These are phyloP conservation scores for Neoaliturus tenellus DNA, from an alignment of 2,888 invertebrate genomes.

Conservation along the genomic window DNA sequence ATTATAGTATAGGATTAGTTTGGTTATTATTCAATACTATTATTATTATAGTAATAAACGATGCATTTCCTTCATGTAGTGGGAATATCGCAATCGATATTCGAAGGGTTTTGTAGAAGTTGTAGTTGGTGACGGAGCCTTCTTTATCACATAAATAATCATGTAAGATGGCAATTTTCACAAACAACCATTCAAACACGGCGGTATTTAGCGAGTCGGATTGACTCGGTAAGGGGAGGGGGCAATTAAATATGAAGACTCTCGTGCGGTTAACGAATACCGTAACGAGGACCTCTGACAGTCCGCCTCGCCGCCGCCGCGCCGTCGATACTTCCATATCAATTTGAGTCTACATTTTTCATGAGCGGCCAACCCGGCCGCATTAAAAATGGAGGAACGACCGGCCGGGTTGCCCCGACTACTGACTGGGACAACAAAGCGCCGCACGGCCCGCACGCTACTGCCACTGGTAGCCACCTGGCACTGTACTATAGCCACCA, in stretches of 20 bases:
- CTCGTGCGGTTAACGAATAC: slow-evolving; percentile 6
- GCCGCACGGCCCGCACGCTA: too few relatives aligned
- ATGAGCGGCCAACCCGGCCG: background rate
- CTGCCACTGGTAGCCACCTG: background rate
- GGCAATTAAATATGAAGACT: background rate
- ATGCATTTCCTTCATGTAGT: too few relatives aligned
- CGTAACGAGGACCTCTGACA: background rate
- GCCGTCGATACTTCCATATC: slow-evolving; percentile 20
- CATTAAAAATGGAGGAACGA: slow-evolving; percentile 33
- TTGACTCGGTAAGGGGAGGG: background rate
- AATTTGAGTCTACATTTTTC: slow-evolving; percentile 20
- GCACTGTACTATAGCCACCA: background rate
- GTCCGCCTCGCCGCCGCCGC: background rate
- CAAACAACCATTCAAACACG: too few relatives aligned
- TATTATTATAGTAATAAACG: too few relatives aligned
- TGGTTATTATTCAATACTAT: too few relatives aligned
- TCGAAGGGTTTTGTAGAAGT: too few relatives aligned
- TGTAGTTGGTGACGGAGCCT: too few relatives aligned
- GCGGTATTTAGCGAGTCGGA: too few relatives aligned
- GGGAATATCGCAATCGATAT: too few relatives aligned
- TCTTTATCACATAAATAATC: too few relatives aligned
- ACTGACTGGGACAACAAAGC: slow-evolving; percentile 27
- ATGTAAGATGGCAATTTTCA: too few relatives aligned
- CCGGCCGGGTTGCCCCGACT: slow-evolving; percentile 10
- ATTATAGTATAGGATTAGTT: too few relatives aligned